Conservation (phyloP, 2,113 vertebrate species). For the Macaca mulatta region DNA sequence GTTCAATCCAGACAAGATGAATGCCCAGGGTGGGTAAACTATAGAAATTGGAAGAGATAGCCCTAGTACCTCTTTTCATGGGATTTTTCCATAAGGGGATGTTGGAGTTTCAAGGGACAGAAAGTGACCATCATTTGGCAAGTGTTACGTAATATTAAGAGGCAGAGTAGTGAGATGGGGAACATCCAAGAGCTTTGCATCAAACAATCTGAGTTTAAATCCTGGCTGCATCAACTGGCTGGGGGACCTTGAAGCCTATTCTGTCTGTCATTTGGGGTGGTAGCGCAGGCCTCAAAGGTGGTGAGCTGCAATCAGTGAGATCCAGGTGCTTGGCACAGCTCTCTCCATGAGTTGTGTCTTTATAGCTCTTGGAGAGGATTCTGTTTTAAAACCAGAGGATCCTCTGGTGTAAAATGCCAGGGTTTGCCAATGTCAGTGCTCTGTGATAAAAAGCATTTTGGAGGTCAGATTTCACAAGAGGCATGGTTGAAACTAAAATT, state of each 20-base stretch:
- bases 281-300: neutral
- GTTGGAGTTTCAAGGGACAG: neutral
- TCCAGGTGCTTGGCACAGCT: neutral
- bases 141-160: neutral
- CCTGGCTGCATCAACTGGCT: neutral
- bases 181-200: neutral
- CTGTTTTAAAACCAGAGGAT: neutral
- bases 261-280: neutral
- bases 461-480: neutral
- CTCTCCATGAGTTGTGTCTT: neutral
- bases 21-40: slow-evolving; percentile 35
- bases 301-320: neutral
- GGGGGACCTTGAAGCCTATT: neutral
- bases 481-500: neutral
- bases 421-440: neutral
- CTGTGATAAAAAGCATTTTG: neutral
- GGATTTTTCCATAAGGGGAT: slow-evolving; percentile 23
- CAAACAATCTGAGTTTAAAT: slow-evolving; percentile 1
- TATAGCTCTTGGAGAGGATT: neutral
- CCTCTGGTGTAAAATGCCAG: neutral
- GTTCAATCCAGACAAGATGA: slow-evolving; percentile 57
- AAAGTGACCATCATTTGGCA: slow-evolving; percentile 26
- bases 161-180: neutral
- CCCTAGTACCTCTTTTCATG: neutral
- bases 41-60: slow-evolving; percentile 21